Evolutionary conservation across 2,888 invertebrate genomes (phyloP).

Genomic region (Liopterus haemorrhoidalis): DNA sequence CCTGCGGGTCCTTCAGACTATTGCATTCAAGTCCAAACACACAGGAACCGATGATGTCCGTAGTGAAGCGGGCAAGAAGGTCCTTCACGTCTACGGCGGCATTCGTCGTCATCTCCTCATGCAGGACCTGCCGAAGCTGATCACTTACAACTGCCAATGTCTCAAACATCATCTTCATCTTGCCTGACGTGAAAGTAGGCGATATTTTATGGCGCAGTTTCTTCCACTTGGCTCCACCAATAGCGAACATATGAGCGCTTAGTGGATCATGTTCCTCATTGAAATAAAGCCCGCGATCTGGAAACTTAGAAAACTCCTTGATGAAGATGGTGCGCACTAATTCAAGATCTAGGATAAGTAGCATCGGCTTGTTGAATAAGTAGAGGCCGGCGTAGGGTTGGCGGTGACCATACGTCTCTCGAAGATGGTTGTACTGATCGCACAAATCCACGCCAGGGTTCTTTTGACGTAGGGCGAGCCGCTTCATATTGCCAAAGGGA

Average conservation of each 20-base stretch:
- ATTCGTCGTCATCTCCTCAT: conserved; percentile 22
- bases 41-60: conserved; percentile 47
- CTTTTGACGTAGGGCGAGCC: conserved; percentile 17
- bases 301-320: conserved; percentile 37
- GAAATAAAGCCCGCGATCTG: conserved; percentile 33
- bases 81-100: conserved; percentile 41
- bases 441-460: conserved; percentile 25
- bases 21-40: conserved; percentile 49
- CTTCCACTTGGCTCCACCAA: conserved; percentile 40
- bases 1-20: conserved; percentile 42
- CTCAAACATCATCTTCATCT: conserved; percentile 38
- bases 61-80: conserved; percentile 43
- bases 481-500: conserved; percentile 34
- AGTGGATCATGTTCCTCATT: conserved; percentile 34
- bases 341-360: conserved; percentile 36
- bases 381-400: conserved; percentile 31
- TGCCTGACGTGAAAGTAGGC: conserved; percentile 40
- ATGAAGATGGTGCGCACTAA: conserved; percentile 35
- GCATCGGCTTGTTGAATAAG: conserved; percentile 28
- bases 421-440: conserved; percentile 32
- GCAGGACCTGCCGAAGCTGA: conserved; percentile 25
- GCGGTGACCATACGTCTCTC: no score
- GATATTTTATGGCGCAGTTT: conserved; percentile 37
- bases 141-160: conserved; percentile 29
- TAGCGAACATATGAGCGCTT: conserved; percentile 32